Conservation (phyloP, 1,140 invertebrate genomes). For the Eriocheir sinensis region DNA sequence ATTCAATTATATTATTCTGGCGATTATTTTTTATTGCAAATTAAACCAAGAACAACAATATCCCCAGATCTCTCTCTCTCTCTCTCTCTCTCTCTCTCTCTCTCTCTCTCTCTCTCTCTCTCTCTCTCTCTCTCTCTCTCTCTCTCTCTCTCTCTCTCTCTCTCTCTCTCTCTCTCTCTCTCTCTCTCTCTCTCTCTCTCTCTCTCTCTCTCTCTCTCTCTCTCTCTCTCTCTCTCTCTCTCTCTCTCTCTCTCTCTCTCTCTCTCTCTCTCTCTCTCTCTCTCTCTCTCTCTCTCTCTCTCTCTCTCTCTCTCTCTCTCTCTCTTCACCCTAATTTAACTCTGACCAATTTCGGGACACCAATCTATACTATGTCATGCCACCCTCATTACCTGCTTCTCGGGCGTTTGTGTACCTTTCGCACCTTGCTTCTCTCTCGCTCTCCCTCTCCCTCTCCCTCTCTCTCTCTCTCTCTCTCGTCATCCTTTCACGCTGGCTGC, state of each 20-base stretch:
- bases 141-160: no score
- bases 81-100: neutral
- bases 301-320: neutral
- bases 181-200: neutral
- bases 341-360: neutral
- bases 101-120: no score
- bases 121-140: no score
- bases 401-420: neutral
- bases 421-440: neutral
- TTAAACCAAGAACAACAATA: neutral
- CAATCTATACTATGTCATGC: conserved; percentile 25
- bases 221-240: no score
- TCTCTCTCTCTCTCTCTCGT: neutral
- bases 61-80: neutral
- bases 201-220: no score
- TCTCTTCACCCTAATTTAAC: conserved; percentile 9
- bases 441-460: conserved; percentile 20
- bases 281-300: neutral
- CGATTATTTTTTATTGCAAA: no score
- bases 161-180: neutral
- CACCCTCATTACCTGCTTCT: conserved; percentile 12
- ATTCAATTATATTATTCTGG: no score
- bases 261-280: neutral
- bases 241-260: conserved; percentile 18
- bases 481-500: neutral